Percentiles rank a stretch among this genome's conserved stretches.
Conservation (phyloP, 1,140 invertebrate species). For the Sinella curviseta region DNA sequence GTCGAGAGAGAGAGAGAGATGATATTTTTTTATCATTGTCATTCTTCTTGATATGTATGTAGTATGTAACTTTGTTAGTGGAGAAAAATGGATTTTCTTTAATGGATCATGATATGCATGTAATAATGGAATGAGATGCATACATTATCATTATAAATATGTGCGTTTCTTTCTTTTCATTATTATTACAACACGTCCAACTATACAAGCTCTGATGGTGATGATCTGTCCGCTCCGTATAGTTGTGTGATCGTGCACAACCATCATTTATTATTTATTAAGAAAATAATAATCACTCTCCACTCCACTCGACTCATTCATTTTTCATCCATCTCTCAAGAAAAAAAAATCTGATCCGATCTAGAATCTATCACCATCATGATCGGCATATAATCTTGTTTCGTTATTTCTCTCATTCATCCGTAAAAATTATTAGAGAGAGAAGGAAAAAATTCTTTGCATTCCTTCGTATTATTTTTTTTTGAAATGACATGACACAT, state of each 20-base stretch:
- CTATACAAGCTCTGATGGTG: too few relatives aligned
- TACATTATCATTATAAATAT: neutral
- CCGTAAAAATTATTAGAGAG: neutral
- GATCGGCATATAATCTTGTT: too few relatives aligned
- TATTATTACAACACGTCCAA: too few relatives aligned
- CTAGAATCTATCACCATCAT: too few relatives aligned
- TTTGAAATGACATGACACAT: neutral
- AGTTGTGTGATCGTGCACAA: neutral
- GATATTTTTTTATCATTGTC: neutral
- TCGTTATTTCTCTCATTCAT: conserved; percentile 4
- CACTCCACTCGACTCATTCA: neutral
- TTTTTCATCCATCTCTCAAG: neutral
- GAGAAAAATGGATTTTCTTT: neutral
- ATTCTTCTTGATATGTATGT: neutral
- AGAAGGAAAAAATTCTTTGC: neutral
- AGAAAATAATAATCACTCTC: neutral
- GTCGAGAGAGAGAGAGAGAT: neutral
- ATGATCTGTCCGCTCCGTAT: too few relatives aligned
- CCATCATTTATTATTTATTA: neutral
- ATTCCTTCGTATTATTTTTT: neutral
- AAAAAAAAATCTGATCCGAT: neutral
- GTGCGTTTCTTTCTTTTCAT: too few relatives aligned
- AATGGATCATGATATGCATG: neutral
- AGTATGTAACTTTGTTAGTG: neutral
- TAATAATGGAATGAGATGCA: neutral